These are phyloP conservation scores for Salminus brasiliensis DNA, from an alignment of 2,113 vertebrate species.

Conservation along the genomic window DNA sequence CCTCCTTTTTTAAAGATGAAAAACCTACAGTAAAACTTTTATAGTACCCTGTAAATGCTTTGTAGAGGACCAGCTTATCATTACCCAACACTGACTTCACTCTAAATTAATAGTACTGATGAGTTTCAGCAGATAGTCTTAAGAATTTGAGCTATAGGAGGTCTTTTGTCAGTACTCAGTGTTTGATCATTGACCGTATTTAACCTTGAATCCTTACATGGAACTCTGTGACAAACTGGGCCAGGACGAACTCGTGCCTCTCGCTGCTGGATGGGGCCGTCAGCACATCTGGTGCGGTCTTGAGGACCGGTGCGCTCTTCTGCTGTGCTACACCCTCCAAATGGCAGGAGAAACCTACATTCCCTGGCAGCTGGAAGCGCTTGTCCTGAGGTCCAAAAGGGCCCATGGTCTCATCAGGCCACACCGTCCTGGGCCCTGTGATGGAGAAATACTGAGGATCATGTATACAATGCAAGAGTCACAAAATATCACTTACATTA, in stretches of 20 bases:
- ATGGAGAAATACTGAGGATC: neutral
- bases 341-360: conserved; percentile 85
- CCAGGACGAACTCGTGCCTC: conserved; percentile 83
- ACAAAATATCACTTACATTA: neutral
- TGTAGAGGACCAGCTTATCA: no score
- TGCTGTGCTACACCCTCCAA: conserved; percentile 74
- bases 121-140: no score
- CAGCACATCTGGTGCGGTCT: conserved; percentile 80
- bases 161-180: no score
- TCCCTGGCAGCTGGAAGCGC: conserved; percentile 87
- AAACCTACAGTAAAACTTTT: no score
- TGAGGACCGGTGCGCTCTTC: conserved; percentile 63
- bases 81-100: no score
- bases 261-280: conserved; percentile 80
- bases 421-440: conserved; percentile 81
- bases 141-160: no score
- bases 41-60: no score
- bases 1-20: no score
- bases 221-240: conserved; percentile 82
- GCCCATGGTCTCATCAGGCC: conserved; percentile 88
- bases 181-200: neutral
- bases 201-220: conserved; percentile 82
- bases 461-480: neutral
- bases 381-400: conserved; percentile 88
- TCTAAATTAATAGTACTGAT: no score